Base-by-base conservation (phyloP, 1,140 invertebrate species). In the Steinernema feltiae region DNA sequence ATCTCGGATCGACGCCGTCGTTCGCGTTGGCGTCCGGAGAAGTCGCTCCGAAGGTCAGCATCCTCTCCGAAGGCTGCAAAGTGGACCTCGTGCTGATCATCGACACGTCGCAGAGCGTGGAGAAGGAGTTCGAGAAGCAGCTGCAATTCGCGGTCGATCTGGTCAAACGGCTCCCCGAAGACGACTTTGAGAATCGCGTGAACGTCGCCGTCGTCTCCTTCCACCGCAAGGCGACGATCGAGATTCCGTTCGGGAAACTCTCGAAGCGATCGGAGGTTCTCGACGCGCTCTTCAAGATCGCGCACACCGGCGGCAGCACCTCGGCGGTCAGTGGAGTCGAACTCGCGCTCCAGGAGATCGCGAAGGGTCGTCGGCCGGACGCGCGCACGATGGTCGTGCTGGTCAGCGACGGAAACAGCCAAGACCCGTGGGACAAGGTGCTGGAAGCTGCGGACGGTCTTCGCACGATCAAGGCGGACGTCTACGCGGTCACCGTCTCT, bases 31-130 rank as follows among this genome's bases (percentile, higher is more conserved):
- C 53, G 2, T 63, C 53, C 3, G 53, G 53, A 63, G 53, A 63
- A 63, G 53, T 63, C 7, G 53, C 53, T 27, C 53, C 53, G 7
- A 63, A 63, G 24, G 53, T 63, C 15, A 27, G 24, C 24, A 7
- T 63, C 53, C 41, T 80, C 27, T 27, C 31, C 27, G 77, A 72
- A 18, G 70, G 77, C 27, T 83, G 82, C 48, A 77, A 72, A 35
- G 75, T 83, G 15, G 83, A 84, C 48, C 53, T 84, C 15, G 74
- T 84, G 21, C 80, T 84, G 32, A 75, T 84, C 31, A 78, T 84
- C 35, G 83, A 84, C 76, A 82, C 84, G 2, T 86, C 84, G 18
- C 79, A 82, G 48, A 79, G 76, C 75, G 84, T 84, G 15, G 77
- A 74, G 35, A 72, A 76, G n/a, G 84, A 80, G 24, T 84, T 84